Base-by-base conservation (phyloP, 2,113 vertebrate species). In the Opisthocomus hoazin region DNA sequence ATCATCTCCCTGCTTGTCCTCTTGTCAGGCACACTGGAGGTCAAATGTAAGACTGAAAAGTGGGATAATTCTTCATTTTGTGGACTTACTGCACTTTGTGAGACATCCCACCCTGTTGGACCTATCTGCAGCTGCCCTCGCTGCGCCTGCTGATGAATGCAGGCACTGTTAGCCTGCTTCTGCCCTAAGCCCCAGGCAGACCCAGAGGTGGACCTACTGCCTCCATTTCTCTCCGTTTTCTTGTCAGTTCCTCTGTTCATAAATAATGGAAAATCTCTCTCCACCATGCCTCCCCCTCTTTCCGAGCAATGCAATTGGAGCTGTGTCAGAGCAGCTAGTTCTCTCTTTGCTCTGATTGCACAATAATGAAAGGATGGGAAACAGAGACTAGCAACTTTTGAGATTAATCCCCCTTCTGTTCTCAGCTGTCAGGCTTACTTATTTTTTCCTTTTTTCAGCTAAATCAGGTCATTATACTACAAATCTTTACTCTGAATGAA, bases 391-490 rank as follows among this genome's bases (percentile, higher is more conserved):
- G 94, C 53, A 98, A 96, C 96, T 98, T 98, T 94, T 94, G 95
- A 95, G 89, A 98, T 98, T 98, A 98, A 98, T 98, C 97, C 95
- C 84, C 93, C 92, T 96, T 97, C 97, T 98, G 91, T 97, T 98
- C 97, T 97, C 96, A 96, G 93, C 97, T 98, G 98, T 98, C 97
- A 97, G 96, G 95, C 97, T 97, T 97, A 96, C 97, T 98, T 95
- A 94, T 89, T 95, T 94, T 89, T 90, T 94, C 92, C 93, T 94
- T 97, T 98, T 96, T 97, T 97, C 96, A 95, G 86, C 80, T 98
- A 98, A 98, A 98, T 98, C 96, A 96, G 96, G 94, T 97, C 96
- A 98, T 98, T 98, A 97, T 87, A 39, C 97, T 96, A 97, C 96
- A 98, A 98, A 97, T 98, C 96, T 98, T 98, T 98, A 93, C 96